Percentiles rank a stretch among this genome's conserved stretches.
These are phyloP conservation scores for Macaria liturata DNA, from an alignment of 2,888 invertebrate genomes.

Conservation along the genomic window DNA sequence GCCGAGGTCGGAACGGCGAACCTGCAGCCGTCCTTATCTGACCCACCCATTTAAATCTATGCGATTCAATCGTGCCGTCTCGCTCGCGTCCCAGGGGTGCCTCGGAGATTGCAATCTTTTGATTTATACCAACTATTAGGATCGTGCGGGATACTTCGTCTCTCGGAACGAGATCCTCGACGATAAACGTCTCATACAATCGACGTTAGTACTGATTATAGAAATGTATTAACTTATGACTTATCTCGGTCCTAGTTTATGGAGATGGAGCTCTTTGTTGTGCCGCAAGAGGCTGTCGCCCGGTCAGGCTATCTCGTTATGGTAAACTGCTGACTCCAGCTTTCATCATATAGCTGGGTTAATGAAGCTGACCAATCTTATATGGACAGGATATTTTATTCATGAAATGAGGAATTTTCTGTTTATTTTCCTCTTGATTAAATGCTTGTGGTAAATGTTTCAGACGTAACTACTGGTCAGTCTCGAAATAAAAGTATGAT, in stretches of 20 bases:
- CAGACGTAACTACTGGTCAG: too few species aligned
- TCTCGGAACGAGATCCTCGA: slow-evolving; percentile 63
- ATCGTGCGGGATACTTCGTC: slow-evolving; percentile 78
- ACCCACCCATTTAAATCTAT: slow-evolving; percentile 82
- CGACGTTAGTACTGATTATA: slow-evolving; percentile 76
- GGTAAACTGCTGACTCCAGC: slow-evolving; percentile 6
- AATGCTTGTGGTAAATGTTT: too few species aligned
- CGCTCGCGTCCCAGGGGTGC: slow-evolving; percentile 82
- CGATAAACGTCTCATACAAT: slow-evolving; percentile 75
- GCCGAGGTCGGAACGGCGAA: slow-evolving; percentile 63
- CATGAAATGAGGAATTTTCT: too few species aligned
- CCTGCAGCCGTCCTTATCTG: slow-evolving; percentile 81
- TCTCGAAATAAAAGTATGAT: too few species aligned
- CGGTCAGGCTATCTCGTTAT: slow-evolving; percentile 12
- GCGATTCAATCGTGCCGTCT: slow-evolving; percentile 83
- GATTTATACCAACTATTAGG: slow-evolving; percentile 84
- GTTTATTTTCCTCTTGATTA: too few species aligned
- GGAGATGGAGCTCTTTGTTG: slow-evolving; percentile 34
- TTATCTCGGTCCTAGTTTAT: slow-evolving; percentile 37
- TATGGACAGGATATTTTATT: too few species aligned
- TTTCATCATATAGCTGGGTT: slow-evolving; percentile 8
- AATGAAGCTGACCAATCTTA: slow-evolving; percentile 1
- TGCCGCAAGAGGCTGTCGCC: slow-evolving; percentile 14
- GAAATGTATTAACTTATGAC: slow-evolving; percentile 68
- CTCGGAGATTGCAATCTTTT: slow-evolving; percentile 82